Conservation (phyloP, 1,140 invertebrate species). For the Zaprionus davidi region DNA sequence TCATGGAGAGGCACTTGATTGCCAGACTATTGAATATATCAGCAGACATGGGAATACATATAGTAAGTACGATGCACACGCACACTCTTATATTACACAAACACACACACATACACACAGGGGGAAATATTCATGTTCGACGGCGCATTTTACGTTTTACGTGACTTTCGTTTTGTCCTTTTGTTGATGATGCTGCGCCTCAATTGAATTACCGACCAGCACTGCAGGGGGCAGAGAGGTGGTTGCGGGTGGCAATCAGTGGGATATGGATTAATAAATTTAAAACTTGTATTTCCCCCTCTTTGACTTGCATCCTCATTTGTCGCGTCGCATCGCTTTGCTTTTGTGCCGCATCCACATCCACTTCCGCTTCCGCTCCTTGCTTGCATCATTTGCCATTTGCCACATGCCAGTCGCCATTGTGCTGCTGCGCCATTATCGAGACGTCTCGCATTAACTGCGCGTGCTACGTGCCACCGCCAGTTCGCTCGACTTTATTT, state of each 20-base stretch:
- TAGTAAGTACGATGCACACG: not conserved
- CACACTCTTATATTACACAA: conserved; percentile 6
- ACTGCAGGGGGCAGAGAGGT: not conserved
- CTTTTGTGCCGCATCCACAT: conserved; percentile 54
- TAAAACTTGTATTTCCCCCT: conserved; percentile 9
- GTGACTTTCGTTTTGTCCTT: conserved; percentile 29
- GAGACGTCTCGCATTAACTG: conserved; percentile 2
- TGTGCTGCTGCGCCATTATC: conserved; percentile 31
- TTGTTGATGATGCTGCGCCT: conserved; percentile 15
- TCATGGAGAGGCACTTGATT: conserved; percentile 28
- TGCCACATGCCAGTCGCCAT: conserved; percentile 19
- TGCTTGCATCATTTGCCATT: conserved; percentile 12
- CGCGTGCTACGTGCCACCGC: conserved; percentile 25
- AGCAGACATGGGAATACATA: not conserved
- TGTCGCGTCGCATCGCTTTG: conserved; percentile 53
- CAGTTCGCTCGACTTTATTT: conserved; percentile 49
- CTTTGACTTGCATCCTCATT: conserved; percentile 42
- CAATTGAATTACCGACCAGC: conserved; percentile 63
- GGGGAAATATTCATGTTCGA: conserved; percentile 38
- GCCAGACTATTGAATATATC: conserved; percentile 34
- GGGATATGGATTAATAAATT: conserved; percentile 42
- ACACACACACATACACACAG: not conserved
- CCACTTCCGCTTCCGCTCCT: conserved; percentile 51
- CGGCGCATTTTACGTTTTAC: conserved; percentile 37
- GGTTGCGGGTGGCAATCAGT: conserved; percentile 28